Conservation (phyloP, 2,113 vertebrate species). For the Phalacrocorax brasilianus region DNA sequence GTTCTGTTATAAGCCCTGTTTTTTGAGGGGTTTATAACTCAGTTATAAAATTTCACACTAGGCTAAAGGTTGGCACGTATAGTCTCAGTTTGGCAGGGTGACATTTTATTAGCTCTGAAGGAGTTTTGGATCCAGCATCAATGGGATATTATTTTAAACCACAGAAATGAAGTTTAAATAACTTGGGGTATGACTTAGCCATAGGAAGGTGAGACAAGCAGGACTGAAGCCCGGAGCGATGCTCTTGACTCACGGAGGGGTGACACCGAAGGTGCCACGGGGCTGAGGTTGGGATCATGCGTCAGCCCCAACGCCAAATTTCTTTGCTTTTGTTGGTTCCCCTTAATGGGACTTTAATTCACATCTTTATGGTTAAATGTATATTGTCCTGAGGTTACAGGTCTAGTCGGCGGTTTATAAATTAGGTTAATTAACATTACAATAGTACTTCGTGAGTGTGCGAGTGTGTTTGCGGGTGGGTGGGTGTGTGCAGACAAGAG, state of each 20-base stretch:
- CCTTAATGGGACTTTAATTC: conserved; percentile 47
- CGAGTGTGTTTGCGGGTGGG: background rate
- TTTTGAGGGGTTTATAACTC: conserved; percentile 78
- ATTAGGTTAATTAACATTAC: conserved; percentile 71
- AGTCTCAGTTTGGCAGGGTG: conserved; percentile 70
- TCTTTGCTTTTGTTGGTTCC: conserved; percentile 17
- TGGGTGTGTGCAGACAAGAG: conserved; percentile 29
- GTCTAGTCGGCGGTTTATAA: conserved; percentile 67
- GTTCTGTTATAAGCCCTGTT: conserved; percentile 73
- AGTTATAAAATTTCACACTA: conserved; percentile 76
- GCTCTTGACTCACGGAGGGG: background rate
- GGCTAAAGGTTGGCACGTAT: conserved; percentile 68
- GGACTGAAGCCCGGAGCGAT: background rate
- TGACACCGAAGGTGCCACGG: background rate
- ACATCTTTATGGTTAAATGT: conserved; percentile 52
- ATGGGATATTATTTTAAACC: conserved; percentile 70
- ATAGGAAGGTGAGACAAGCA: conserved; percentile 1
- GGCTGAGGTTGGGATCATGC: background rate
- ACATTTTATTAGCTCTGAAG: conserved; percentile 74
- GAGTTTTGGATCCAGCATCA: conserved; percentile 69
- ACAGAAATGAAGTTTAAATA: conserved; percentile 71
- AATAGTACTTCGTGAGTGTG: conserved; percentile 11
- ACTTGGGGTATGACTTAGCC: conserved; percentile 55
- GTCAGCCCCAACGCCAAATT: background rate
- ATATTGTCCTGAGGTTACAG: conserved; percentile 38